Evolutionary conservation across 2,888 invertebrate genomes (phyloP).

Genomic region (Linnaemya tessellans): DNA sequence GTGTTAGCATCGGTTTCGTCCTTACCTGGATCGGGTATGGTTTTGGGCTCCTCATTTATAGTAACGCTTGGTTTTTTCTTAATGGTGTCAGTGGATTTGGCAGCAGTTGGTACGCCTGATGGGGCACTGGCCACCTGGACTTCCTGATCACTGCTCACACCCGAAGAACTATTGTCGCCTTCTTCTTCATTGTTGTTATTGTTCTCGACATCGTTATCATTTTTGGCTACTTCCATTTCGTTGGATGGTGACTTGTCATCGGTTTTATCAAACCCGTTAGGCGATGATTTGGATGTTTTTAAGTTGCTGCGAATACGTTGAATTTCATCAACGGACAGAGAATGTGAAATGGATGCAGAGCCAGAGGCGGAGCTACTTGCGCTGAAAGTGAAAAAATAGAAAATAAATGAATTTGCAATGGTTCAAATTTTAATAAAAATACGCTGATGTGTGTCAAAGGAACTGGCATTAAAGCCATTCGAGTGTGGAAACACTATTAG

Average conservation of each 20-base stretch:
- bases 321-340: slow-evolving; percentile 94
- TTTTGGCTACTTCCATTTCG: slow-evolving; percentile 53
- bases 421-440: background rate
- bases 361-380: slow-evolving; percentile 87
- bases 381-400: slow-evolving; percentile 80
- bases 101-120: slow-evolving; percentile 81
- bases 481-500: too few relatives aligned
- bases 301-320: slow-evolving; percentile 93
- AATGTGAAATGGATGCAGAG: slow-evolving; percentile 91
- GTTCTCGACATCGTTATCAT: slow-evolving; percentile 66
- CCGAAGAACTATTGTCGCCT: slow-evolving; percentile 94
- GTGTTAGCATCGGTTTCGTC: slow-evolving; percentile 62
- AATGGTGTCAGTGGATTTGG: slow-evolving; percentile 84
- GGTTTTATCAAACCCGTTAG: slow-evolving; percentile 89
- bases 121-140: slow-evolving; percentile 78
- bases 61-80: slow-evolving; percentile 82
- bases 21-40: slow-evolving; percentile 78
- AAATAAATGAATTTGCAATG: background rate
- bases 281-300: slow-evolving; percentile 94
- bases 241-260: slow-evolving; percentile 74
- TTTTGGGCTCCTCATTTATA: slow-evolving; percentile 79
- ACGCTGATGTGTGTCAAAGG: too few relatives aligned
- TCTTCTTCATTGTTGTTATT: slow-evolving; percentile 85
- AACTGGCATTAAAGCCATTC: too few relatives aligned
- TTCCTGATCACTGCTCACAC: slow-evolving; percentile 94